A percentile compares a stretch with the other conserved stretches of the same genome.
Conservation (phyloP, 2,888 invertebrate genomes). For the Drosophila basisetae region DNA sequence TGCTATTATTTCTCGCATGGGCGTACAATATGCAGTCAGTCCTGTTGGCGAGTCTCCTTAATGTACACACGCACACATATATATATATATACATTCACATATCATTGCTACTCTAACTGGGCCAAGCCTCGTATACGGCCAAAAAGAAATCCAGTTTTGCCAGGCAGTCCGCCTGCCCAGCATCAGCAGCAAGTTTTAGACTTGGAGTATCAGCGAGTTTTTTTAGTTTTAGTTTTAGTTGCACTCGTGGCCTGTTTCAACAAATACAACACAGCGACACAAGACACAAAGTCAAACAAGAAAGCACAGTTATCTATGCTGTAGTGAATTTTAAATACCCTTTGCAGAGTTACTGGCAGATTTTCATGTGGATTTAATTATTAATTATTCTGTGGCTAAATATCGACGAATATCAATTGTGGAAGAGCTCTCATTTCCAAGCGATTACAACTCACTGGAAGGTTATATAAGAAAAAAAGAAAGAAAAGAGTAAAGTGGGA, state of each 20-base stretch:
- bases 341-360: background rate
- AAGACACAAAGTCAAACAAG: conserved; percentile 16
- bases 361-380: background rate
- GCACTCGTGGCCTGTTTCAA: conserved; percentile 62
- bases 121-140: conserved; percentile 72
- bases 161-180: conserved; percentile 40
- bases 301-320: conserved; percentile 10
- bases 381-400: background rate
- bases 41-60: conserved; percentile 73
- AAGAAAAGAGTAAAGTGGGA: conserved; percentile 2
- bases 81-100: conserved; percentile 6
- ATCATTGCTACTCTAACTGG: conserved; percentile 67
- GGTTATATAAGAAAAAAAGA: background rate
- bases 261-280: conserved; percentile 50
- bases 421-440: background rate
- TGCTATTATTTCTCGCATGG: conserved; percentile 48
- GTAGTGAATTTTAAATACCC: conserved; percentile 18
- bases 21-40: conserved; percentile 74
- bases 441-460: background rate
- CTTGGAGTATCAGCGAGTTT: conserved; percentile 41
- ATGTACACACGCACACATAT: conserved; percentile 10
- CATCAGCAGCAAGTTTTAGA: conserved; percentile 40
- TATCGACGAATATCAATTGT: background rate
- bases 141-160: conserved; percentile 73
- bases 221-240: conserved; percentile 43